Base-by-base conservation (phyloP, 2,113 vertebrate genomes). In the Nettapus auritus region DNA sequence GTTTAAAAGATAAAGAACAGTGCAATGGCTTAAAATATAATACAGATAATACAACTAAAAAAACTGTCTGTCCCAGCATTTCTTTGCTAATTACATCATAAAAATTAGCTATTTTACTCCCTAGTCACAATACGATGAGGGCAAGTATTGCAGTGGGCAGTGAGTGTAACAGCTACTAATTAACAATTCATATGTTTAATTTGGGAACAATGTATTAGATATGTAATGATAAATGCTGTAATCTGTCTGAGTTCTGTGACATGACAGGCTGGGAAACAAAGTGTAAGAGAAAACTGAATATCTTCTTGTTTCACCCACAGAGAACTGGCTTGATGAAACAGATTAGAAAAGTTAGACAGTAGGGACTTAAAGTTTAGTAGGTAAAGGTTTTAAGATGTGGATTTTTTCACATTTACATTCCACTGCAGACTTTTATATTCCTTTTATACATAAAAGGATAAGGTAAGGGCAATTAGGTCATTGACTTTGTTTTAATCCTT, bases 401-500 rank as follows among this genome's bases (percentile, higher is more conserved):
- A 62, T 56, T 83, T 94, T 94, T 92, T 53, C 56, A 74, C 64
- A 83, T 91, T 74, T 87, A 74, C 19, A 73, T 94, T 92, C 1
- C 78, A 1, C 42, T 55, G 36, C 4, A 88, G 46, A 62, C 22
- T 8, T 90, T 93, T 79, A 52, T 78, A 85, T 55, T 92, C 13
- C 15, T 81, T 90, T 90, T 53, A 63, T n/a, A 68, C 5, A 83
- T 89, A 94, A 90, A 92, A 94, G 8, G 26, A 79, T 64, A 91
- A 82, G 29, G 82, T 90, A 94, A 92, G 83, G 78, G 34, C 88
- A 96, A 85, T 50, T 34, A 92, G 86, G 86, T 82, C 75, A 93
- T 57, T 88, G 34, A 71, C 76, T 96, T 95, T 88, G 18, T 90
- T 93, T 92, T 88, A 92, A 91, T 85, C 66, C 44, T n/a, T 86